Conservation (phyloP, 2,888 invertebrate genomes). For the Macrosoma leucophasiata region DNA sequence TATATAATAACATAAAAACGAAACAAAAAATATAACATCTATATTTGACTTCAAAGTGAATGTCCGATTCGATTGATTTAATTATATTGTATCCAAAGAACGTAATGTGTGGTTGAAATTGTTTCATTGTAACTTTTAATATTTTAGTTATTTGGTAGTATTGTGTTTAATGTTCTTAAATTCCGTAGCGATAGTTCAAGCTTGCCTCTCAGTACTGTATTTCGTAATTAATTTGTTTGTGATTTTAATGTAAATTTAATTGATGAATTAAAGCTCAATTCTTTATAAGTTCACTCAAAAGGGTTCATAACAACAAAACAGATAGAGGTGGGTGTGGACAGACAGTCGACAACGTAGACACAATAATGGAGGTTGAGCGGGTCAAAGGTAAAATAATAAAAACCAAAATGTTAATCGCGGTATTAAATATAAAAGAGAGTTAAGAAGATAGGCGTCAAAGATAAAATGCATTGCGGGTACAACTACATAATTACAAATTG, state of each 20-base stretch:
- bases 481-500: too few species aligned
- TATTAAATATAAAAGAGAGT: conserved; percentile 46
- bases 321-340: conserved; percentile 41
- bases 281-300: conserved; percentile 54
- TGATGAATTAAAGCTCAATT: conserved; percentile 40
- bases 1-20: conserved; percentile 3
- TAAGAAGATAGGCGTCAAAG: conserved; percentile 34
- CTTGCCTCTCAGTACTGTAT: conserved; percentile 50
- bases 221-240: conserved; percentile 8
- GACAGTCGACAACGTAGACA: conserved; percentile 52
- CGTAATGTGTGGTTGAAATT: conserved; percentile 19
- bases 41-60: conserved; percentile 27
- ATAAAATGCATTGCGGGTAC: conserved; percentile 46
- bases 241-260: conserved; percentile 20
- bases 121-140: conserved; percentile 12
- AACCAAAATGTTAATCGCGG: conserved; percentile 38
- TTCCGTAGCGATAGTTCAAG: conserved; percentile 36
- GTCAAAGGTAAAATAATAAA: conserved; percentile 32
- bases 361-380: conserved; percentile 59
- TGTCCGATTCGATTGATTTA: conserved; percentile 21
- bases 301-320: conserved; percentile 43
- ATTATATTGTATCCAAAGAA: conserved; percentile 24
- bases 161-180: conserved; percentile 19
- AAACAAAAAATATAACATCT: conserved; percentile 8
- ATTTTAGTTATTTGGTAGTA: conserved; percentile 13